These are phyloP conservation scores for Trachymyrmex septentrionalis DNA, from an alignment of 1,140 invertebrate genomes.

Conservation along the genomic window DNA sequence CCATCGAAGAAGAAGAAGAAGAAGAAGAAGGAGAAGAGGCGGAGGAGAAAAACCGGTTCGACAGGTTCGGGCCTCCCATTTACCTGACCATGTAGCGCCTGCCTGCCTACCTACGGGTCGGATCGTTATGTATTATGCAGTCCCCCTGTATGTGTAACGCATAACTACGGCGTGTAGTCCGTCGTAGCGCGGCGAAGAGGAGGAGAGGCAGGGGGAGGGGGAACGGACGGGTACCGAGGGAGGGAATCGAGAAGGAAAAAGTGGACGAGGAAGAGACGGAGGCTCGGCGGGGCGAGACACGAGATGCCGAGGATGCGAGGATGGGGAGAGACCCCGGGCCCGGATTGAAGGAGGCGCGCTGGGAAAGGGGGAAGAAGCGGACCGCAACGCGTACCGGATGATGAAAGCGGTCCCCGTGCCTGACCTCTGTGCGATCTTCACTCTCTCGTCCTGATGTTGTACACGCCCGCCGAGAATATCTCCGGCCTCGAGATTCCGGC, in stretches of 20 bases:
- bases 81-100: conserved; percentile 81
- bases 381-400: conserved; percentile 68
- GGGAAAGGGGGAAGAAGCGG: conserved; percentile 50
- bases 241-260: conserved; percentile 48
- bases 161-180: conserved; percentile 80
- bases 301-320: not conserved
- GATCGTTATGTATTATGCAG: conserved; percentile 83
- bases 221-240: no score
- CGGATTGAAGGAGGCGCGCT: conserved; percentile 34
- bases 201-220: no score
- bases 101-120: conserved; percentile 74
- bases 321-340: not conserved
- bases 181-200: conserved; percentile 7
- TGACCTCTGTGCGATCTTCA: conserved; percentile 80
- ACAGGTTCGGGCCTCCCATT: conserved; percentile 84
- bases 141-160: conserved; percentile 82
- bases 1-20: conserved; percentile 19
- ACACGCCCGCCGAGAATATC: conserved; percentile 43
- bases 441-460: conserved; percentile 74
- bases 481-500: conserved; percentile 38
- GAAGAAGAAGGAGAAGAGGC: not conserved
- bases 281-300: not conserved
- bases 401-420: conserved; percentile 74
- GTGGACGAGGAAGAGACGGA: conserved; percentile 58
- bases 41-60: conserved; percentile 82